Evolutionary conservation across 2,888 invertebrate genomes (phyloP).

Genomic region (Bibio marci): DNA sequence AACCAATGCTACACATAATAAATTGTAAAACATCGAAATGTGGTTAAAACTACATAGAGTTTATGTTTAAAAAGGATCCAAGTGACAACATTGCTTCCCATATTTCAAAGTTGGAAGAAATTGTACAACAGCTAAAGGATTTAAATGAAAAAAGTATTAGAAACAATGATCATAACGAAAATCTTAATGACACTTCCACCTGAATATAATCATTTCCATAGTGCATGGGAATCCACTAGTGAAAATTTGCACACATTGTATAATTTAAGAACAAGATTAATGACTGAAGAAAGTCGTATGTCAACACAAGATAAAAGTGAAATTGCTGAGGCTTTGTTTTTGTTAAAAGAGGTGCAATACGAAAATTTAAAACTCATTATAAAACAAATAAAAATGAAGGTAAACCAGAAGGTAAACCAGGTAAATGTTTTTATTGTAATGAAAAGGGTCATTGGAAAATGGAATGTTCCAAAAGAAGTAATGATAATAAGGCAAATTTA

Average conservation of each 20-base stretch:
- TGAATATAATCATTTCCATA: conserved; percentile 2
- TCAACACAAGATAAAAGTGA: neutral
- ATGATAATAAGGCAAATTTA: neutral
- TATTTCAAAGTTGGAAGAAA: neutral
- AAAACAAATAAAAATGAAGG: no score
- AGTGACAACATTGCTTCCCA: neutral
- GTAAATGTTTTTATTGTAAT: conserved; percentile 1
- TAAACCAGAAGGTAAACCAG: no score
- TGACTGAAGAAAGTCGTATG: conserved; percentile 1
- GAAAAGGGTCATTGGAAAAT: conserved; percentile 11
- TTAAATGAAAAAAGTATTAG: neutral
- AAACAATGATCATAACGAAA: neutral
- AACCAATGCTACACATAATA: neutral
- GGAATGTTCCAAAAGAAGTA: conserved; percentile 9
- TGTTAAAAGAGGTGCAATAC: no score
- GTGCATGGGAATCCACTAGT: neutral
- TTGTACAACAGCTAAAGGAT: no score
- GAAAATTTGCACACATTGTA: neutral
- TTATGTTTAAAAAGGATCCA: neutral
- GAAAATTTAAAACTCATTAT: no score
- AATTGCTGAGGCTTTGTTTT: no score
- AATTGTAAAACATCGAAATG: neutral
- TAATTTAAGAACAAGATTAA: neutral
- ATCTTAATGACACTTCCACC: neutral
- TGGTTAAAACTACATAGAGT: neutral